Evolutionary conservation across 2,797 vertebrate species (phyloP), one percentile per base, ranked within the genome.

Genomic region (Pseudochaenichthys georgianus): DNA sequence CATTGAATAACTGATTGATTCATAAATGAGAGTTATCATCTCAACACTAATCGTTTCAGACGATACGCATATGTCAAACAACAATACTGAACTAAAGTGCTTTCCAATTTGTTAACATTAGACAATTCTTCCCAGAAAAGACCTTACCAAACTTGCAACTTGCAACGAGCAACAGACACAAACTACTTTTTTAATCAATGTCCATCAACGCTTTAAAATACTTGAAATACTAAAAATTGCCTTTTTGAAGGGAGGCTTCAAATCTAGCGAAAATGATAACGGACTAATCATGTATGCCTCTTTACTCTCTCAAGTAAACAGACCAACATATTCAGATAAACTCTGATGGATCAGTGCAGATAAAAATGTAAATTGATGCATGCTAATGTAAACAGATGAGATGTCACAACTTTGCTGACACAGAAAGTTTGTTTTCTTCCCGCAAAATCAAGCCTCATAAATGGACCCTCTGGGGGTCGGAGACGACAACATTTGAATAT

Each of bases 401-500:
- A 70, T 75, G 76, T 77, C 28, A 34, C 31, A 17, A 21, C 58
- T 28, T 53, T 60, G 6, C 58, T 66, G 60, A 81, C 72, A 59
- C 15, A 10, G 47, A 67, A 38, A 70, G 64, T 61, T 38, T 38
- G 47, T 73, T 77, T 74, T 57, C 34, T 64, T 57, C 66, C 73
- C 45, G 50, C 60, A 55, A 21, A 75, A 51, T 72, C 21, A 1
- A 43, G 42, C 67, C 34, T 78, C 46, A 73, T 77, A 75, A 82
- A 70, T 3, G 28, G 73, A 68, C 67, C 67, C 64, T 66, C 55
- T 23, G 54, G 50, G 48, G 75, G 74, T 77, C 66, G 5, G 59
- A 75, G 74, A 75, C 58, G 71, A 76, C 47, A 73, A 61, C 47
- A 85, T 87, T 74, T 80, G 48, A 85, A 81, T 78, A 75, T 86